Evolutionary conservation across 2,888 invertebrate genomes (phyloP), one percentile per base, ranked within the genome.

Genomic region (Diarsia dahlii): DNA sequence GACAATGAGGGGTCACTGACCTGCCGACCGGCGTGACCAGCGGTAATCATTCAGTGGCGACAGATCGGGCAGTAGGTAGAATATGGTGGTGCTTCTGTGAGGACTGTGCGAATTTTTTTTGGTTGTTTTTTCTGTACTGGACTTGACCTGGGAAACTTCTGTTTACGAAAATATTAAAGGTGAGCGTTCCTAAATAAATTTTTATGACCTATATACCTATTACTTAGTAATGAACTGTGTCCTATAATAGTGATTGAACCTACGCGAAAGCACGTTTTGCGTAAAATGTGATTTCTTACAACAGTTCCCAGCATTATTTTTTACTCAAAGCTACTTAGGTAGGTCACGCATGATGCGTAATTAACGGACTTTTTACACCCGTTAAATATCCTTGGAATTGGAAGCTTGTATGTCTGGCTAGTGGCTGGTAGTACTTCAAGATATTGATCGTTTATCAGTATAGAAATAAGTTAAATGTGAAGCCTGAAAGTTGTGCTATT

Each of bases 1-100:
- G 90, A 90, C 90, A 90, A 90, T 90, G 88, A 87, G 87, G 72
- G 90, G 89, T 89, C 88, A 80, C 12, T 82, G 90, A 84, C 80
- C 89, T 71, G 74, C 6, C 88, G 85, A 82, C 84, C 87, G 88
- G 83, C 85, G 79, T 88, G 88, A 87, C 89, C 88, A 86, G 54
- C 76, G 78, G 66, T 68, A 74, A 78, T 45, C 69, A 74, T 75
- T 52, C 74, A 4, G 71, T 76, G 66, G 45, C 60, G 46, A 62
- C 79, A 87, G 88, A 89, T 73, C 78, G n/a, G 70, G 28, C 52
- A 9, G 45, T 86, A 74, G 84, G 88, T 70, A 87, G 39, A 76
- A 77, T 62, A 18, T 2, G 34, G 15, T 4, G 18, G 39, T 1
- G 46, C 73, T 64, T 83, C 73, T 62, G 73, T 54, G 82, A 82